These are phyloP conservation scores for Dendronephthya gigantea DNA, from an alignment of 64 coral and sea anemone species.

Conservation along the genomic window DNA sequence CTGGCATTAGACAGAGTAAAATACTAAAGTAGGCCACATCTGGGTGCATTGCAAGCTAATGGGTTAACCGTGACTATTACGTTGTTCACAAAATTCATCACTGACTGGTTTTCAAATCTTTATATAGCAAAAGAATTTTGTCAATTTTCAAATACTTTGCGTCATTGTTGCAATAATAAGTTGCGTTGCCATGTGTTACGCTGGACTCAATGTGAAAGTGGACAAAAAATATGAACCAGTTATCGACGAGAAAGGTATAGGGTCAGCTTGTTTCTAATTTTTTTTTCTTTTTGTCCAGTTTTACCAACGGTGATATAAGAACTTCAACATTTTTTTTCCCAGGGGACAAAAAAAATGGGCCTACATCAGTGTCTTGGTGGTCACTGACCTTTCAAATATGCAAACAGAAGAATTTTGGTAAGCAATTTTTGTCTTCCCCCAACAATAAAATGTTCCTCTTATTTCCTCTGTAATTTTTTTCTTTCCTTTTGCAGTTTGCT, in stretches of 20 bases:
- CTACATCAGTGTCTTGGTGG: not conserved
- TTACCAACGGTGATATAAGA: no score
- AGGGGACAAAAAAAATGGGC: no score
- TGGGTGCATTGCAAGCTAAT: no score
- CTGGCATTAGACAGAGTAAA: no score
- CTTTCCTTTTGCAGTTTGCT: conserved; percentile 66
- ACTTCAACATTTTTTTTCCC: no score
- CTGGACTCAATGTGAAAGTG: conserved; percentile 61
- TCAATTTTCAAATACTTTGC: conserved; percentile 74
- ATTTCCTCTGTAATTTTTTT: not conserved
- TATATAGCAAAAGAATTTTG: conserved; percentile 46
- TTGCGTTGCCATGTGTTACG: conserved; percentile 65
- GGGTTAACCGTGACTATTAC: not conserved
- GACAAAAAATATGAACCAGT: conserved; percentile 1
- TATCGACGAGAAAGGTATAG: conserved; percentile 28
- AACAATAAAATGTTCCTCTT: not conserved
- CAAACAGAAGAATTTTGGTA: not conserved
- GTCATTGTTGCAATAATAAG: conserved; percentile 61
- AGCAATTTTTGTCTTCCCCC: not conserved
- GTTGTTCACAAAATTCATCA: not conserved
- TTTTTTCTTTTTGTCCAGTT: no score
- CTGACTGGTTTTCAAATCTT: not conserved
- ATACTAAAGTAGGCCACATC: no score
- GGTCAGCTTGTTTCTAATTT: no score
- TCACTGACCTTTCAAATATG: not conserved